Evolutionary conservation across 2,888 invertebrate species (phyloP).

Genomic region (Heliconius hortense): DNA sequence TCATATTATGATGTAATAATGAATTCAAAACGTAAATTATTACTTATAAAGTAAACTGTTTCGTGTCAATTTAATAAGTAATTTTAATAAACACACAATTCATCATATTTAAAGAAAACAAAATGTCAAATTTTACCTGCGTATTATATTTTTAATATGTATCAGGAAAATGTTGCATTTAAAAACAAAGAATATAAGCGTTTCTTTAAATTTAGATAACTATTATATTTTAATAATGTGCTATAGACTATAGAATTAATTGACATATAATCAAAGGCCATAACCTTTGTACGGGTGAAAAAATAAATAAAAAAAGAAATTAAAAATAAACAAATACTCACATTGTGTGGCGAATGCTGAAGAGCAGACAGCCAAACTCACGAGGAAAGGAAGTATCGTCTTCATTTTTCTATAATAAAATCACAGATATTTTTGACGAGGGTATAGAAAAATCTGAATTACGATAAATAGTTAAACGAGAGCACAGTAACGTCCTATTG

Average conservation of each 20-base stretch:
- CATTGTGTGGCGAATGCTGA: constrained; percentile 84
- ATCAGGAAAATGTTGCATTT: background rate
- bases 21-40: background rate
- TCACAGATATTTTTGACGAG: constrained; percentile 78
- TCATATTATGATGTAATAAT: background rate
- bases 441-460: constrained; percentile 42
- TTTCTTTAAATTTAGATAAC: background rate
- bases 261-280: constrained; percentile 17
- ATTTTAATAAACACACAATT: too few relatives aligned
- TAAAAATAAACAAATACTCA: constrained; percentile 77
- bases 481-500: constrained; percentile 47
- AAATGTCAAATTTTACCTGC: background rate
- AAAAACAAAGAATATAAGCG: background rate
- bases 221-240: constrained; percentile 4
- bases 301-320: constrained; percentile 41
- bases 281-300: constrained; percentile 36
- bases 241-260: background rate
- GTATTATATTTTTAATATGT: background rate
- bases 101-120: background rate
- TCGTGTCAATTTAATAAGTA: too few relatives aligned
- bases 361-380: constrained; percentile 74
- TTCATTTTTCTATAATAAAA: constrained; percentile 81
- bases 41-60: too few relatives aligned
- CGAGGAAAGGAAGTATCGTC: constrained; percentile 75
- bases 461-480: constrained; percentile 35